Evolutionary conservation across 53 echinoderm and acorn worm species (phyloP), one percentile per base, ranked within the genome.

Genomic region (Arbacia lixula): DNA sequence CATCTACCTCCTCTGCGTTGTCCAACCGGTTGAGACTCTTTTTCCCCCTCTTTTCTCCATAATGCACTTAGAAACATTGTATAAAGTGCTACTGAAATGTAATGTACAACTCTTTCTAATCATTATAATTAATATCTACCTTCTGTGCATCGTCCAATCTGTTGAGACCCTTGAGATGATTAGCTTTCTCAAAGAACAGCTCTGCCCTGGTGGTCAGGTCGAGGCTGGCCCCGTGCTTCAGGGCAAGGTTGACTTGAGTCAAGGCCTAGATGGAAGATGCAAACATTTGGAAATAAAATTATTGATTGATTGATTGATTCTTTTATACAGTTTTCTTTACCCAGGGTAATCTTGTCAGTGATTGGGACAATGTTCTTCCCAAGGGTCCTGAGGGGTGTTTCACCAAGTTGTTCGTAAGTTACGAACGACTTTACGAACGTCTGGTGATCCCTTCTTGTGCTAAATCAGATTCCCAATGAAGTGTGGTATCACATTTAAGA

Each of bases 161-260:
- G 6, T 79, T 66, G 28, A 93, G 43, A 37, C 91, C 93, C 41
- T 91, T 96, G 50, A 89, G 82, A 58, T 87, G 84, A 66, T 93
- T 96, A 4, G 89, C 96, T 29, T 87, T 86, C 49, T 96, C 96
- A 86, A 93, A 93, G 3, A 87, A 84, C 3, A 96, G 72, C 29
- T 91, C 87, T 3, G 91, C 91, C 68, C 88, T 91, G 30, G 53
- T 89, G n/a, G 36, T 41, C 42, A 22, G 77, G 8, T 91, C 84
- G 8, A 78, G 26, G 19, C 63, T 33, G 5, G 71, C 77, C 5
- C 84, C 87, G 16, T 89, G 49, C 29, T 65, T 56, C 16, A 94
- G 80, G 12, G 85, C 86, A 39, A 72, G 60, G 16, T 91, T 60
- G 22, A 89, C 85, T 17, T 93, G 66, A 9, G 77, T 24, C 54